Evolutionary conservation across 2,797 vertebrate genomes (phyloP).

Genomic region (Fratercula arctica): DNA sequence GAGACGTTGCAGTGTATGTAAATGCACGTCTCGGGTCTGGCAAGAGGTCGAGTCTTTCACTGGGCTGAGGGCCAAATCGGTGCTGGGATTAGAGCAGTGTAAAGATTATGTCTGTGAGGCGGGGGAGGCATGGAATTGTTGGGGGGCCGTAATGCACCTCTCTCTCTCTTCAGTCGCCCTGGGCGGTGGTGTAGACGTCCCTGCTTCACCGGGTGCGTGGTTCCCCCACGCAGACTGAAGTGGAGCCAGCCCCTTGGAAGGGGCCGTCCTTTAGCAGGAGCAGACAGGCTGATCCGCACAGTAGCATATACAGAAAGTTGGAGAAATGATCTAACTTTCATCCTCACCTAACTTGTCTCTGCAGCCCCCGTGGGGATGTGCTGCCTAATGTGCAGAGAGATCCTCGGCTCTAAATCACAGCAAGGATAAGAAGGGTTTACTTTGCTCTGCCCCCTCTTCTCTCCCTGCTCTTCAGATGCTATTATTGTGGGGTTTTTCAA

Average conservation of each 20-base stretch:
- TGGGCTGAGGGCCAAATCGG: conserved; percentile 26
- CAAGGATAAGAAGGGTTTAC: neutral
- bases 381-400: neutral
- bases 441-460: neutral
- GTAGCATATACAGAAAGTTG: neutral
- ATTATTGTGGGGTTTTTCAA: neutral
- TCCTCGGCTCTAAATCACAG: neutral
- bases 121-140: neutral
- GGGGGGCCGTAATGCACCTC: neutral
- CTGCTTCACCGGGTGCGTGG: neutral
- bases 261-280: neutral
- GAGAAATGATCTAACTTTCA: neutral
- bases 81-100: conserved; percentile 26
- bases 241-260: neutral
- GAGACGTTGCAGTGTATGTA: conserved; percentile 4
- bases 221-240: neutral
- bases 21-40: conserved; percentile 17
- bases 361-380: neutral
- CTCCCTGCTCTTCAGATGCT: neutral
- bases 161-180: fast-evolving
- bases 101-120: conserved; percentile 20
- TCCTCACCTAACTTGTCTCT: conserved; percentile 11
- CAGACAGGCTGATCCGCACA: neutral
- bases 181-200: neutral
- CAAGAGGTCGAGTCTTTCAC: neutral